Base-by-base conservation (phyloP, 2,888 invertebrate genomes). In the Nomada flava region DNA sequence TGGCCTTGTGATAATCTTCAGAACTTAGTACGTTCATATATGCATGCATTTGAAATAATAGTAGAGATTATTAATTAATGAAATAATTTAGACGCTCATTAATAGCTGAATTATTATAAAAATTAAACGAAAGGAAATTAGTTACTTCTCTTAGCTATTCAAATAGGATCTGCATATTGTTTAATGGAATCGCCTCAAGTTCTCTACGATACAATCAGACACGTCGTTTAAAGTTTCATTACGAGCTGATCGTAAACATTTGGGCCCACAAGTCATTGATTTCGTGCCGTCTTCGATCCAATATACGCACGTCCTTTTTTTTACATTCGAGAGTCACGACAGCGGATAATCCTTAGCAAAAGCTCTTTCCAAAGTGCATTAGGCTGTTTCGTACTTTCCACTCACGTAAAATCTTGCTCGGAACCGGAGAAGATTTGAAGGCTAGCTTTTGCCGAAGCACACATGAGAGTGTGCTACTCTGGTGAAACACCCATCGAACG, bases 391-490 rank as follows among this genome's bases (percentile, higher is more conserved):
- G 71, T 73, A 81, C 73, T 87, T 88, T 83, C 83, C 71, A 57
- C 86, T 84, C 87, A 86, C 88, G 87, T 88, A 76, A 53, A 86
- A 83, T 87, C 73, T 81, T 74, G 75, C 72, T 77, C 36, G 60
- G 60, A 50, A n/a, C 62, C 26, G 53, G 60, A 44, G 53, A 26
- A 64, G 47, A 52, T 50, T 60, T 2, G 60, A 20, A 64, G 47
- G 52, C 65, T 60, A 26, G 50, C 18, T 65, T 23, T 18, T 9
- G 15, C 15, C 55, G 10, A n/a, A 7, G 60, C 15, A 47, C 47
- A 53, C 65, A 63, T 71, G 73, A 69, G 73, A 62, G 52, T 47
- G 72, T 20, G 18, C 64, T 2, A n/a, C 64, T 53, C 69, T 60
- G 29, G 55, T 64, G 77, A 71, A 88, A 82, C 87, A 88, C 85